These are phyloP conservation scores for Enoplosus armatus DNA, from an alignment of 2,797 vertebrate genomes.

Conservation along the genomic window DNA sequence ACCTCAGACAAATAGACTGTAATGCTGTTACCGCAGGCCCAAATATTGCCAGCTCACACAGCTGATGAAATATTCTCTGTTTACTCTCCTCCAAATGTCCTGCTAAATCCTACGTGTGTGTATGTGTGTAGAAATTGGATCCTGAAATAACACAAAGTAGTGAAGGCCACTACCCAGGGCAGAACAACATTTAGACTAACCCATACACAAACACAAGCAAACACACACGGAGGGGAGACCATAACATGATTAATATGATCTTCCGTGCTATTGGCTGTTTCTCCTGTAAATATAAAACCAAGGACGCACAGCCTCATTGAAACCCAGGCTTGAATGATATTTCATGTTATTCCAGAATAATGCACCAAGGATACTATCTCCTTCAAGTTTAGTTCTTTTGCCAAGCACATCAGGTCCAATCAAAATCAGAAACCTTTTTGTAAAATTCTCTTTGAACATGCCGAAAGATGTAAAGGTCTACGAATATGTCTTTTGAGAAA, in stretches of 20 bases:
- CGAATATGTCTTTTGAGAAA: not conserved
- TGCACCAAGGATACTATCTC: slow-evolving; percentile 47
- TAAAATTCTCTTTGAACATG: slow-evolving; percentile 28
- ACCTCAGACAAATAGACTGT: slow-evolving; percentile 75
- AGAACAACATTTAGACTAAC: slow-evolving; percentile 60
- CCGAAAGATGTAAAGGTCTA: slow-evolving; percentile 9
- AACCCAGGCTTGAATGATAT: slow-evolving; percentile 47
- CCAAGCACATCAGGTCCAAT: slow-evolving; percentile 29
- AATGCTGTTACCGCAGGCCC: slow-evolving; percentile 73
- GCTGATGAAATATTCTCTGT: slow-evolving; percentile 84
- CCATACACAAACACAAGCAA: slow-evolving; percentile 52
- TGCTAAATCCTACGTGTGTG: slow-evolving; percentile 67
- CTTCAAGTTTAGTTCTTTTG: slow-evolving; percentile 45
- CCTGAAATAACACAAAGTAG: slow-evolving; percentile 64
- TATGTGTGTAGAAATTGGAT: slow-evolving; percentile 50
- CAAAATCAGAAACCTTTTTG: slow-evolving; percentile 27
- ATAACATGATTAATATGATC: slow-evolving; percentile 61
- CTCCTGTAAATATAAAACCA: slow-evolving; percentile 62
- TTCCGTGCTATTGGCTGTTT: slow-evolving; percentile 48
- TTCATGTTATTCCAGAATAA: slow-evolving; percentile 60
- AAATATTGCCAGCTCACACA: slow-evolving; percentile 80
- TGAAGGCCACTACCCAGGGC: slow-evolving; percentile 50
- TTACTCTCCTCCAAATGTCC: slow-evolving; percentile 82
- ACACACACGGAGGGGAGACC: slow-evolving; percentile 23
- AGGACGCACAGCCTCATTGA: slow-evolving; percentile 54